Base-by-base conservation (phyloP, 1,140 invertebrate genomes). In the Steinernema khuongi region DNA sequence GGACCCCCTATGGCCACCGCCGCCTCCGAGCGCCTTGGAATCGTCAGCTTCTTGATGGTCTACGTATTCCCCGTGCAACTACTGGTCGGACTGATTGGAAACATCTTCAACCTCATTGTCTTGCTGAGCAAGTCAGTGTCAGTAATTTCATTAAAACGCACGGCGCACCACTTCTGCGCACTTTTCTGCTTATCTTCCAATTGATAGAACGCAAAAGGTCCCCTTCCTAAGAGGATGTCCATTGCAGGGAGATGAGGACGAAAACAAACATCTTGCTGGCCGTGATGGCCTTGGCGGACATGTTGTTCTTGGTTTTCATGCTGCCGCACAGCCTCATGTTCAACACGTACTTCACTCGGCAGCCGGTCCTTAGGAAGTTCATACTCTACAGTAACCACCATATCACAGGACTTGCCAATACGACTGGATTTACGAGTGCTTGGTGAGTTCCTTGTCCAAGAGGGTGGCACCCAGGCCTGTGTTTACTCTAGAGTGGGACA, bases 251-350 rank as follows among this genome's bases (percentile, higher is more conserved):
- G 17, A 80, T 80, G 79, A 22, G 80, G 18, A 67, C 76, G 19
- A 81, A 81, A 32, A 80, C 79, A 17, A 80, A 80, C 67, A 74
- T 72, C n/a, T 43, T 80, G 29, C 70, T 80, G 29, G 77, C 79
- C 22, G 67, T 73, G 22, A 78, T 81, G 66, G 79, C 79, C 0
- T 44, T 80, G 7, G 79, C 79, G 19, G 79, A 80, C 68, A 81
- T 80, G 30, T 66, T 79, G 14, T 80, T 80, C 41, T 41, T 80
- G 22, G 22, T 81, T 17, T 75, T 74, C 70, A 80, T 81, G 79
- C 31, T 81, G 19, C 80, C 80, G 17, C 80, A 80, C 69, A 74
- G 67, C 31, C 31, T 80, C 19, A 76, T 73, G 76, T 80, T n/a
- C 26, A 76, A 76, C 26, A 74, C 60, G 18, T 31, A 71, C 29